Conservation (phyloP, 2,888 invertebrate species). For the Drosophila subquinaria region DNA sequence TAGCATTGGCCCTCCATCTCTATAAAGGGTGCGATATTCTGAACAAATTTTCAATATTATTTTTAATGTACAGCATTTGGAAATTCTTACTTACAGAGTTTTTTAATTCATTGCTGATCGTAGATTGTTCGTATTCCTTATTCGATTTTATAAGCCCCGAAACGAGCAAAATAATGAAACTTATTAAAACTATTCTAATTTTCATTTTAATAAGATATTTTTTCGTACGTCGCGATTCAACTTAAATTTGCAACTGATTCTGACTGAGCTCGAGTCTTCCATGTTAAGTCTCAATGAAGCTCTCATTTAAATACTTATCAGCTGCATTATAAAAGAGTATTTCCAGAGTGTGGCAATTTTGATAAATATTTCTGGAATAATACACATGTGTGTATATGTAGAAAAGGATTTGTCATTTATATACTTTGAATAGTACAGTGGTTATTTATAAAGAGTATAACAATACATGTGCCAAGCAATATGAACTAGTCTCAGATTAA, state of each 20-base stretch:
- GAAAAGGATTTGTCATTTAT: too few relatives aligned
- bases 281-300: background rate
- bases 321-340: background rate
- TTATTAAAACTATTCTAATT: too few relatives aligned
- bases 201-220: conserved; percentile 3
- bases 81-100: background rate
- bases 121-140: background rate
- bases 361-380: background rate
- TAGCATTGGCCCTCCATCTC: conserved; percentile 15
- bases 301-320: background rate
- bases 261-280: background rate
- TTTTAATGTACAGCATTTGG: background rate
- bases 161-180: background rate
- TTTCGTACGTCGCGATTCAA: background rate
- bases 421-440: too few relatives aligned
- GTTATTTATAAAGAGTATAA: too few relatives aligned
- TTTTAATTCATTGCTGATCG: background rate
- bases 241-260: background rate
- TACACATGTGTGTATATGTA: too few relatives aligned
- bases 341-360: background rate
- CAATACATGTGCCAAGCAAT: too few relatives aligned
- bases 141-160: background rate
- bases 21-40: background rate
- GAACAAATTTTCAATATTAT: background rate
- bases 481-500: too few relatives aligned